Evolutionary conservation across 1,140 invertebrate genomes (phyloP).

Genomic region (Conus ventricosus): DNA sequence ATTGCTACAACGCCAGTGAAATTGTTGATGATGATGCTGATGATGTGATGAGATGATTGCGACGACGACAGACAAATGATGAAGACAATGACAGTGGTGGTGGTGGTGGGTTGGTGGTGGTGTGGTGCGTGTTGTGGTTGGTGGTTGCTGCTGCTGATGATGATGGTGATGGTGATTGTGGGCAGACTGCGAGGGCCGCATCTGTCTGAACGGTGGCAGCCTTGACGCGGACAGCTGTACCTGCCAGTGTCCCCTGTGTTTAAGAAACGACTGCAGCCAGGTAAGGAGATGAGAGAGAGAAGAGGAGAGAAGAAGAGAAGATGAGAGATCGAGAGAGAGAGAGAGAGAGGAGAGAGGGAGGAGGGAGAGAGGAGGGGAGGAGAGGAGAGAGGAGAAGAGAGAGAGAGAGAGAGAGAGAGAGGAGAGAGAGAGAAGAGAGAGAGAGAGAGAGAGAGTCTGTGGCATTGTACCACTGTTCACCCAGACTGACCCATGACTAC

Average conservation of each 20-base stretch:
- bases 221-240: slow-evolving; percentile 53
- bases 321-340: not conserved
- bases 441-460: not conserved
- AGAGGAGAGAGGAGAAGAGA: slow-evolving; percentile 12
- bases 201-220: slow-evolving; percentile 55
- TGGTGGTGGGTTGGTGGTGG: not conserved
- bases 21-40: not conserved
- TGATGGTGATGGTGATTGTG: not conserved
- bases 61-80: not conserved
- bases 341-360: not conserved
- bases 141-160: not conserved
- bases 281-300: not conserved
- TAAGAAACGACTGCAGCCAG: slow-evolving; percentile 12
- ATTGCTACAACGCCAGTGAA: not conserved
- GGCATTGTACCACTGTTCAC: too few species aligned
- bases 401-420: slow-evolving; percentile 9
- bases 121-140: slow-evolving; percentile 15
- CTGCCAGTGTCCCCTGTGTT: slow-evolving; percentile 48
- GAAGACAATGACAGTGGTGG: not conserved
- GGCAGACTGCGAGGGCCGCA: slow-evolving; percentile 51
- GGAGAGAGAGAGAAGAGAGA: slow-evolving; percentile 8
- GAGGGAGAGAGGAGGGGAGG: not conserved
- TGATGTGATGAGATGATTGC: not conserved
- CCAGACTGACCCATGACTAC: too few species aligned
- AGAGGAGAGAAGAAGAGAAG: not conserved